Evolutionary conservation across 2,888 invertebrate genomes (phyloP).

Genomic region (Dynastes maya): DNA sequence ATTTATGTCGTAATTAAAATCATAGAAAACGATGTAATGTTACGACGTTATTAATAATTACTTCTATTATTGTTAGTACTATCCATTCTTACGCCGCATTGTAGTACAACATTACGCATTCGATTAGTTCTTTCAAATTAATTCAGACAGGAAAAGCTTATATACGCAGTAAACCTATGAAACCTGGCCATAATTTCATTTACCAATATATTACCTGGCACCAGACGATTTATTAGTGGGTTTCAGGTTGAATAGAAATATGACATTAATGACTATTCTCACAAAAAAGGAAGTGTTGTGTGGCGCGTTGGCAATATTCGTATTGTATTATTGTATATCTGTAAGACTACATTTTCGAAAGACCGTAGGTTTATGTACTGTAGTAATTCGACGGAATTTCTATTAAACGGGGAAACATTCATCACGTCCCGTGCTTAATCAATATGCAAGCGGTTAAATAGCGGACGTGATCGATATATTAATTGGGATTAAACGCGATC

Average conservation of each 20-base stretch:
- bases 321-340: constrained; percentile 2
- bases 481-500: constrained; percentile 27
- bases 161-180: constrained; percentile 6
- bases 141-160: constrained; percentile 37
- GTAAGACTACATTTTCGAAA: neutral
- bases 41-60: neutral
- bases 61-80: neutral
- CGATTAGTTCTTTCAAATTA: neutral
- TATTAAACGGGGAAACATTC: constrained; percentile 48
- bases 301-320: constrained; percentile 21
- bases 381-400: constrained; percentile 40
- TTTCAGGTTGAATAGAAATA: constrained; percentile 46
- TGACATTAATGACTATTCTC: constrained; percentile 43
- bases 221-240: constrained; percentile 47
- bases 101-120: neutral
- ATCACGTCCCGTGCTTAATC: constrained; percentile 48
- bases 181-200: constrained; percentile 34
- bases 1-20: too few species aligned
- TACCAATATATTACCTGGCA: constrained; percentile 45
- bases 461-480: constrained; percentile 47
- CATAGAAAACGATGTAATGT: too few species aligned
- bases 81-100: neutral
- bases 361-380: constrained; percentile 19
- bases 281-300: constrained; percentile 47
- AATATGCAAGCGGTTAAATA: constrained; percentile 50